Percentiles rank a stretch among this genome's conserved stretches.
Conservation (phyloP, 2,113 vertebrate species). For the Puma concolor region DNA sequence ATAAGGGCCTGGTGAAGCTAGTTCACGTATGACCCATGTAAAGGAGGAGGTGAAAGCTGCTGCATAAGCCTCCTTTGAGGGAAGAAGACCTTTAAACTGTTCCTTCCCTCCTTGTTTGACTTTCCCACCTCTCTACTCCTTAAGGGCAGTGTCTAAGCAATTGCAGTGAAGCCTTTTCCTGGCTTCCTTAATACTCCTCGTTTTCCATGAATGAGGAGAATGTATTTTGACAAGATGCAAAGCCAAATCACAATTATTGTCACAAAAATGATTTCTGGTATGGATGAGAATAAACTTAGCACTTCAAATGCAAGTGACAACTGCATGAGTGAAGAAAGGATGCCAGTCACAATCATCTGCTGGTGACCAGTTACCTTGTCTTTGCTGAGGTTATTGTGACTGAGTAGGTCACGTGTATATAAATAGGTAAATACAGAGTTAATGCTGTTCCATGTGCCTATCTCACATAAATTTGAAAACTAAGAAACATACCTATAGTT, state of each 20-base stretch:
- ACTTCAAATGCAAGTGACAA: neutral
- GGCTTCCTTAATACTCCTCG: neutral
- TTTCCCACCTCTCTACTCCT: neutral
- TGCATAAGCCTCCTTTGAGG: neutral
- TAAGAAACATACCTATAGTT: neutral
- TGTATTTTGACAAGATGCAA: neutral
- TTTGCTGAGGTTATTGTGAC: neutral
- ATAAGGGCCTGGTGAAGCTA: neutral
- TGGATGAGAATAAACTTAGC: neutral
- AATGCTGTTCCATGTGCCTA: neutral
- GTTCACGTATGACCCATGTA: accelerated
- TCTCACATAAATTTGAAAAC: neutral
- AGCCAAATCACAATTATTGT: neutral
- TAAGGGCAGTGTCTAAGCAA: neutral
- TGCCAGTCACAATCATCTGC: neutral
- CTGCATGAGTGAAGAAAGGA: neutral
- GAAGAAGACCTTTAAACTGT: neutral
- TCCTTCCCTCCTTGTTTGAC: accelerated
- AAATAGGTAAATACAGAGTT: neutral
- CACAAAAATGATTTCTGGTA: neutral
- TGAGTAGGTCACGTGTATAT: neutral
- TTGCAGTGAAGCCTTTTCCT: neutral
- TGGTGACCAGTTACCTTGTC: no score
- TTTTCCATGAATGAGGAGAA: neutral
- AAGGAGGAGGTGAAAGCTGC: neutral